Evolutionary conservation across 1,140 invertebrate species (phyloP).

Genomic region (Atta cephalotes): DNA sequence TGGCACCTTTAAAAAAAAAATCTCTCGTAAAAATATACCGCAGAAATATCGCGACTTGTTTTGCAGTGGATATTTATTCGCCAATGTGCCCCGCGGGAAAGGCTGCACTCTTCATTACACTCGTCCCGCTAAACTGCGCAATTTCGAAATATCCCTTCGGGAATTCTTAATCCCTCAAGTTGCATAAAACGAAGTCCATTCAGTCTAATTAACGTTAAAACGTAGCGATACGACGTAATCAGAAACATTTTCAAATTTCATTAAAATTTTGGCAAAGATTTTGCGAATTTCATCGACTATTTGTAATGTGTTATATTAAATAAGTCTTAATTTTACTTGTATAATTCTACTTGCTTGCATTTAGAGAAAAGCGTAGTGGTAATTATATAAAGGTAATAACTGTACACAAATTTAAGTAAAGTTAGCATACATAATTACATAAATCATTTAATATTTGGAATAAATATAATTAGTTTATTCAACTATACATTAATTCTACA

Average conservation of each 20-base stretch:
- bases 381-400: too few species aligned
- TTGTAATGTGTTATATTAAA: not conserved
- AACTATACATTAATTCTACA: too few species aligned
- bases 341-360: not conserved
- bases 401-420: too few species aligned
- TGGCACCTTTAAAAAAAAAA: slow-evolving; percentile 46
- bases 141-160: slow-evolving; percentile 47
- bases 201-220: slow-evolving; percentile 53
- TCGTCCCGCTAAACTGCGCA: slow-evolving; percentile 18
- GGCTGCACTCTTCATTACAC: slow-evolving; percentile 41
- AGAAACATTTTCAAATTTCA: slow-evolving; percentile 3
- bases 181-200: slow-evolving; percentile 34
- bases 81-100: slow-evolving; percentile 12
- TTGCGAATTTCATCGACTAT: slow-evolving; percentile 10
- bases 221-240: not conserved
- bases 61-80: slow-evolving; percentile 49
- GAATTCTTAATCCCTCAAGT: slow-evolving; percentile 38
- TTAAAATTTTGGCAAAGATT: slow-evolving; percentile 1
- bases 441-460: too few species aligned
- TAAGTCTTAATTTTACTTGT: not conserved
- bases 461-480: too few species aligned
- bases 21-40: slow-evolving; percentile 39
- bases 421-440: too few species aligned
- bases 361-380: too few species aligned
- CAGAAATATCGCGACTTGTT: slow-evolving; percentile 25